A percentile compares a stretch with the other conserved stretches of the same genome.
Evolutionary conservation across 2,113 vertebrate genomes (phyloP).

Genomic region (Dascyllus trimaculatus): DNA sequence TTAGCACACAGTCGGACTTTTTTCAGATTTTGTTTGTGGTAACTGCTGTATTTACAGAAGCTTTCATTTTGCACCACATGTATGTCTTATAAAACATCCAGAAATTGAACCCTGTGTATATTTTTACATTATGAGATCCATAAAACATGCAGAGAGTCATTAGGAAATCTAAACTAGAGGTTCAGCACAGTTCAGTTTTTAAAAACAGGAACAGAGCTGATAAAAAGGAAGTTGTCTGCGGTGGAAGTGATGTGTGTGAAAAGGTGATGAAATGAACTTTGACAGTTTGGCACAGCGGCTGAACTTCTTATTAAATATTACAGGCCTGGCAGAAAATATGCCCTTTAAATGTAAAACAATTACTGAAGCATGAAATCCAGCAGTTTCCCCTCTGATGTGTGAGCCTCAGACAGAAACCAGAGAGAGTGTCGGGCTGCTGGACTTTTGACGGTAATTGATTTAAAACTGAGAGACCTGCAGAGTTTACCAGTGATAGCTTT

Average conservation of each 20-base stretch:
- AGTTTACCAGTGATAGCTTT: background rate
- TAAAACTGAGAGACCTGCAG: conserved; percentile 14
- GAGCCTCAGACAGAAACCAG: no score
- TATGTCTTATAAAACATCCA: no score
- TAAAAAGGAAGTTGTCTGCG: background rate
- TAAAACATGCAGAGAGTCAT: background rate
- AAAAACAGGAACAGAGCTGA: background rate
- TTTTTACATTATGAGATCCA: background rate
- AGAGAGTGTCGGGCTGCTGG: background rate
- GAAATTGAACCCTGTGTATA: no score
- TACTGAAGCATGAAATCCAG: conserved; percentile 46
- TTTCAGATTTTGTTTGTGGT: no score
- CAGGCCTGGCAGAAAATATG: conserved; percentile 19
- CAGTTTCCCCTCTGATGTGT: no score
- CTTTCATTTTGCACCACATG: no score
- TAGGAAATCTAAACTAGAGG: background rate
- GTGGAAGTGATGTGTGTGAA: background rate
- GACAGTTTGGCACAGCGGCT: conserved; percentile 17
- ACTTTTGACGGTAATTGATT: conserved; percentile 9
- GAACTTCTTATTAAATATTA: conserved; percentile 27
- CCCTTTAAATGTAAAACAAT: conserved; percentile 39
- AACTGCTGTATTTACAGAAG: no score
- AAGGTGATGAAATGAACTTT: conserved; percentile 8
- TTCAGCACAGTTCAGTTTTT: background rate
- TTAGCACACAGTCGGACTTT: no score